These are phyloP conservation scores for Brachionus angularis DNA, from an alignment of 1,140 invertebrate genomes.

Conservation along the genomic window DNA sequence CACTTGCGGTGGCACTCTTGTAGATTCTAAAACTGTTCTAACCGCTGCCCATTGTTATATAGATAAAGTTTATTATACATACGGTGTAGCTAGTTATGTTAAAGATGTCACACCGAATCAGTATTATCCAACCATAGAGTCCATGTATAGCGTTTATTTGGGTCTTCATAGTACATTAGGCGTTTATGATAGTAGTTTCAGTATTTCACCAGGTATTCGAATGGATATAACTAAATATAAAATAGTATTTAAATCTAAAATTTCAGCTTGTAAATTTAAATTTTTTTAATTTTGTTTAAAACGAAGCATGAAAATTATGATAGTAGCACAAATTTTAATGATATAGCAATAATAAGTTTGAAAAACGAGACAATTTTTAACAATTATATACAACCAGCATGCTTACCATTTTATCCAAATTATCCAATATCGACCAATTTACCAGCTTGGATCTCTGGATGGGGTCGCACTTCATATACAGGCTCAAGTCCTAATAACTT, in stretches of 20 bases:
- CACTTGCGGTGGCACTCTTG: background rate
- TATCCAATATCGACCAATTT: background rate
- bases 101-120: background rate
- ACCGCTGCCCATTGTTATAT: slow-evolving; percentile 34
- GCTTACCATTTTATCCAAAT: background rate
- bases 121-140: background rate
- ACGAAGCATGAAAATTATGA: slow-evolving; percentile 23
- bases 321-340: background rate
- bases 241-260: no score
- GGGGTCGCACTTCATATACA: background rate
- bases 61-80: background rate
- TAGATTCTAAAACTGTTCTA: slow-evolving; percentile 11
- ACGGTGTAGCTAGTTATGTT: background rate
- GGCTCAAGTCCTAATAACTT: background rate
- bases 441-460: slow-evolving; percentile 5
- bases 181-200: background rate
- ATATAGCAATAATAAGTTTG: slow-evolving; percentile 20
- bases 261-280: no score
- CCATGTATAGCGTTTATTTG: slow-evolving; percentile 10
- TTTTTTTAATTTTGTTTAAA: background rate
- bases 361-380: background rate
- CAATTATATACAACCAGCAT: background rate
- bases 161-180: background rate
- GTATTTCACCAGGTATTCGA: background rate
- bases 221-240: background rate